Percentiles rank a stretch among this genome's conserved stretches.
Conservation (phyloP, 2,888 invertebrate species). For the Galerucella nymphaeae region DNA sequence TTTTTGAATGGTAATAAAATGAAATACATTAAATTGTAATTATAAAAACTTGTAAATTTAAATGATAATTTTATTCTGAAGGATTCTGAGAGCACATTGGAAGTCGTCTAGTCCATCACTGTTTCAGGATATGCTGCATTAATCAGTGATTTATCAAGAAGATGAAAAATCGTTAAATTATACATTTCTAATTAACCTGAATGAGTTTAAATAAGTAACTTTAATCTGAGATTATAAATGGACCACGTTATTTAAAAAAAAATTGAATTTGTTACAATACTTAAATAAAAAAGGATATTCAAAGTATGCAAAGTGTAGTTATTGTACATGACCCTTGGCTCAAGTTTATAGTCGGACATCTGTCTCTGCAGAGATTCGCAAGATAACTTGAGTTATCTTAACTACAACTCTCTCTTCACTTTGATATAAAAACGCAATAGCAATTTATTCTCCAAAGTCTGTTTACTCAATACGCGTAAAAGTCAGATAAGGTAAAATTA, state of each 20-base stretch:
- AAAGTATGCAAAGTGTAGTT: conserved; percentile 38
- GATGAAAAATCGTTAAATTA: conserved; percentile 40
- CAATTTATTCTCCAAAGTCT: conserved; percentile 39
- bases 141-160: conserved; percentile 38
- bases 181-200: conserved; percentile 29
- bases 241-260: not conserved
- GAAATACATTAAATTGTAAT: not conserved
- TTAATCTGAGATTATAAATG: not conserved
- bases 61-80: not conserved
- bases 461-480: conserved; percentile 37
- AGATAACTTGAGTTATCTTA: conserved; percentile 40
- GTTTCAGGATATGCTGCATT: conserved; percentile 38
- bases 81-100: not conserved
- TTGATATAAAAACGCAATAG: conserved; percentile 40
- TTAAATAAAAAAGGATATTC: not conserved
- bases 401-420: conserved; percentile 39
- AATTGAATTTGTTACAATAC: not conserved
- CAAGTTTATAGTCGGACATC: conserved; percentile 42
- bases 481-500: conserved; percentile 43
- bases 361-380: conserved; percentile 42
- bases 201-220: conserved; percentile 19
- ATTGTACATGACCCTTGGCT: conserved; percentile 42
- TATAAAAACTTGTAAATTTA: not conserved
- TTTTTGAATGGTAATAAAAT: not conserved
- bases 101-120: conserved; percentile 7